Evolutionary conservation across 2,888 invertebrate species (phyloP), one percentile per base, ranked within the genome.

Genomic region (Thecocarcelia acutangulata): DNA sequence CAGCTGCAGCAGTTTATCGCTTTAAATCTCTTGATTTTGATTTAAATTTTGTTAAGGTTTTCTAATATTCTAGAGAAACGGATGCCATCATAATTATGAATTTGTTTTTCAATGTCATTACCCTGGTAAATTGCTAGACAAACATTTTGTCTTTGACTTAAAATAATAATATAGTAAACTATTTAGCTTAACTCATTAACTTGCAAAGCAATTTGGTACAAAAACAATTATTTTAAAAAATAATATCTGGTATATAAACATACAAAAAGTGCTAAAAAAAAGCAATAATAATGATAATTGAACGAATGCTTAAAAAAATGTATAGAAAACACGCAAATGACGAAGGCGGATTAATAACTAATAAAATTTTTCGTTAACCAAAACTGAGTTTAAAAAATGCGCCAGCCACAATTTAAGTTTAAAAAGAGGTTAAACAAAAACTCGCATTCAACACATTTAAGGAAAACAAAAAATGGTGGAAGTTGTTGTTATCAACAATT

Each of bases 381-480:
- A 46, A 37, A 8, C 8, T 3, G 15, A 24, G 21, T 19, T 40
- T 12, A 11, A 46, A 24, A 24, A 24, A 24, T 3, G 0, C 3
- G n/a, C 13, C 42, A 33, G 33, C 11, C 9, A 28, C 9, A 6
- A 46, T 5, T 0, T 19, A 24, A 24, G 24, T 24, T 24, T 24
- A 24, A 24, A n/a, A n/a, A 19, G 5, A 24, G 24, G 21, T 37
- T n/a, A n/a, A n/a, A n/a, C n/a, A n/a, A n/a, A n/a, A 24, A 24
- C 24, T 2, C 24, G 24, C 24, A 33, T 73, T 66, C 66, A 75
- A 68, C 68, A 52, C 50, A 52, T 59, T 59, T 15, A 76, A 48
- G 61, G 69, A 54, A 76, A 76, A 63, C 76, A 69, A 61, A 69
- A n/a, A 69, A 76, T 63, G 52, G 69, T 54, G 19, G 37, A 11